A percentile compares a stretch with the other conserved stretches of the same genome.
Evolutionary conservation across 2,888 invertebrate species (phyloP).

Genomic region (Clitarchus hookeri): DNA sequence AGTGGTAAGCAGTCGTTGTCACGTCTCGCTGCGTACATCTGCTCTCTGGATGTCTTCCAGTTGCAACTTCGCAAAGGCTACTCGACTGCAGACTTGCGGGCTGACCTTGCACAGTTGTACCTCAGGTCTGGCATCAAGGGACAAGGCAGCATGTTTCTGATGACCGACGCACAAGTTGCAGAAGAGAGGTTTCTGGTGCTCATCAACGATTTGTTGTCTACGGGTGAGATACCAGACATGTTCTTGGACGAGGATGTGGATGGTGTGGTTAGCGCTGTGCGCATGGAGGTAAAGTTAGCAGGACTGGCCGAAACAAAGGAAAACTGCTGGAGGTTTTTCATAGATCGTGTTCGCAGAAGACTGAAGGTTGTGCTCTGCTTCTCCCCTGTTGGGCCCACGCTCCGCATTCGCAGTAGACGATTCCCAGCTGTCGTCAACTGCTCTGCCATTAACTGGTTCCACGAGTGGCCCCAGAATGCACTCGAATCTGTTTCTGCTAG

Average conservation of each 20-base stretch:
- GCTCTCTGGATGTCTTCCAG: slow-evolving; percentile 90
- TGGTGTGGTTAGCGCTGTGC: slow-evolving; percentile 76
- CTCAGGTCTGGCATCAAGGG: slow-evolving; percentile 85
- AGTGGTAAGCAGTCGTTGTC: slow-evolving; percentile 93
- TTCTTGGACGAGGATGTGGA: slow-evolving; percentile 90
- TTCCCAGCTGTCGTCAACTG: slow-evolving; percentile 94
- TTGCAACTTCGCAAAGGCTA: slow-evolving; percentile 91
- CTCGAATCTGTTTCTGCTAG: slow-evolving; percentile 84
- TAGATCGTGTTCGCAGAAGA: slow-evolving; percentile 78
- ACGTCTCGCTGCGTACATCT: slow-evolving; percentile 86
- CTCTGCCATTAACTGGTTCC: slow-evolving; percentile 95
- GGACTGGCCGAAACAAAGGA: slow-evolving; percentile 86
- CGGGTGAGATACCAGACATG: slow-evolving; percentile 91
- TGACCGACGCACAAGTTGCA: slow-evolving; percentile 93
- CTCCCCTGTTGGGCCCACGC: slow-evolving; percentile 90
- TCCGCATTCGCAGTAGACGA: slow-evolving; percentile 84
- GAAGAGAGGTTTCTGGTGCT: slow-evolving; percentile 90
- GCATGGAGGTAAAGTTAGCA: slow-evolving; percentile 77
- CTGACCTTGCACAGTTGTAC: slow-evolving; percentile 71
- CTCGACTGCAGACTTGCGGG: slow-evolving; percentile 60
- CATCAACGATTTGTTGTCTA: slow-evolving; percentile 91
- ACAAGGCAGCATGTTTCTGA: slow-evolving; percentile 82
- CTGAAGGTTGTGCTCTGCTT: slow-evolving; percentile 80
- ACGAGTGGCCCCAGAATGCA: slow-evolving; percentile 94
- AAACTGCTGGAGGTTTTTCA: slow-evolving; percentile 92